Evolutionary conservation across 2,888 invertebrate species (phyloP), one percentile per base, ranked within the genome.

Genomic region (Scaptomyza cyrtandrae): DNA sequence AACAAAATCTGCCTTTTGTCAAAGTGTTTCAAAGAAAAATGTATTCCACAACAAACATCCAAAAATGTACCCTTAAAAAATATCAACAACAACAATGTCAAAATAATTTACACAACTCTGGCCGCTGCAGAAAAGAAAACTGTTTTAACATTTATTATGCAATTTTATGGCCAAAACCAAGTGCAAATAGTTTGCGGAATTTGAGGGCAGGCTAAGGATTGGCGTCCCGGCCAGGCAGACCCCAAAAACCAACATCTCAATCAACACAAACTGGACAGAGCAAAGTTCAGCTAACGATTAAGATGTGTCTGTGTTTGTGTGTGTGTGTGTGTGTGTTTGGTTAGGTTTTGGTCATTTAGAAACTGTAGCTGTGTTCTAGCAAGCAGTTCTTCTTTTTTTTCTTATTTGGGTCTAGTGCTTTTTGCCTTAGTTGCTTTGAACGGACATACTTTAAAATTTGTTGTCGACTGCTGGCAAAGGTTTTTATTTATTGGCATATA

Each of bases 401-500:
- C 24, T 44, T 35, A n/a, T n/a, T 35, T 50, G 50, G 49, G 33
- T 49, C 33, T 33, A 3, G 35, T 35, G 52, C 39, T 39, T 39
- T 16, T 69, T 50, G 58, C 39, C 58, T 67, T 71, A 79, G 77
- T 70, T 70, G 71, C 81, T 72, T 31, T 43, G 54, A 59, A 56
- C 61, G 68, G 60, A 72, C 68, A 78, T 73, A 80, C 69, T 82
- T 82, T 81, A 77, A 82, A 82, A 84, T 82, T 81, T 82, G 81
- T 67, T 78, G 69, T 68, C 50, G 65, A 62, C 61, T 66, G 60
- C 35, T 60, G 77, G 71, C 68, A 66, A 82, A 82, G 79, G 82
- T 85, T 82, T 82, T 82, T 85, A 82, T 82, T 82, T 82, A 82
- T 82, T 85, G 79, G 82, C 81, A 81, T 81, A 81, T 81, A 82